phyloP scores from a whole-genome alignment of 2,888 invertebrate species.

The Tenthredo scrophulariae region DNA sequence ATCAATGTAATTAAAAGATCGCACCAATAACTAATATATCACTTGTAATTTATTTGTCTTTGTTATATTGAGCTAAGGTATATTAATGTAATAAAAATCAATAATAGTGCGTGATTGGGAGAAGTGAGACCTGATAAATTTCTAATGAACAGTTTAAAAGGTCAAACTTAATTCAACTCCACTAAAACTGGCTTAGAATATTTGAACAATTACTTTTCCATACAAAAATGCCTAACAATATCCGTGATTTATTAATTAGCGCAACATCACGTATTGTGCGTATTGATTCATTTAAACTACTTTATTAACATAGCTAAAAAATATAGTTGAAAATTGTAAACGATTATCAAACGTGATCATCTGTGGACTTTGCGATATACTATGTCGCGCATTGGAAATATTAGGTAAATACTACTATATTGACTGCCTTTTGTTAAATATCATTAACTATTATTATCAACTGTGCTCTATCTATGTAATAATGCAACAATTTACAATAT shows the following conservation, averaged over 20 bases:
- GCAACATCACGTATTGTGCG: neutral
- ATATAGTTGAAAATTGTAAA: conserved; percentile 37
- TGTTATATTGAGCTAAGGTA: conserved; percentile 1
- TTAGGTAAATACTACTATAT: conserved; percentile 38
- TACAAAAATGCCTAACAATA: neutral
- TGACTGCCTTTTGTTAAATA: conserved; percentile 25
- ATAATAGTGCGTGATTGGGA: neutral
- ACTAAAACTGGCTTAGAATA: neutral
- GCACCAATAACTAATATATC: neutral
- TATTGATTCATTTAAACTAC: conserved; percentile 6
- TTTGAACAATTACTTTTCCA: neutral
- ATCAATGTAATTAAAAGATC: conserved; percentile 8
- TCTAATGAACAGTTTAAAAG: neutral
- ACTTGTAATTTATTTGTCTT: conserved; percentile 22
- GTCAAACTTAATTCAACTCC: neutral
- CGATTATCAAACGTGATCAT: conserved; percentile 40
- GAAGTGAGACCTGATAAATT: neutral
- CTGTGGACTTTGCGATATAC: conserved; percentile 9
- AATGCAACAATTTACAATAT: conserved; percentile 40
- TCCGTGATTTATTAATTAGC: conserved; percentile 7
- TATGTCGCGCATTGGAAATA: neutral
- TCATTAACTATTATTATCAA: neutral
- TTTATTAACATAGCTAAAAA: conserved; percentile 42
- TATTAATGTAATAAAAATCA: neutral
- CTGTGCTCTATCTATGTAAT: conserved; percentile 25